Base-by-base conservation (phyloP, 2,113 vertebrate species). In the Myiozetetes cayanensis region DNA sequence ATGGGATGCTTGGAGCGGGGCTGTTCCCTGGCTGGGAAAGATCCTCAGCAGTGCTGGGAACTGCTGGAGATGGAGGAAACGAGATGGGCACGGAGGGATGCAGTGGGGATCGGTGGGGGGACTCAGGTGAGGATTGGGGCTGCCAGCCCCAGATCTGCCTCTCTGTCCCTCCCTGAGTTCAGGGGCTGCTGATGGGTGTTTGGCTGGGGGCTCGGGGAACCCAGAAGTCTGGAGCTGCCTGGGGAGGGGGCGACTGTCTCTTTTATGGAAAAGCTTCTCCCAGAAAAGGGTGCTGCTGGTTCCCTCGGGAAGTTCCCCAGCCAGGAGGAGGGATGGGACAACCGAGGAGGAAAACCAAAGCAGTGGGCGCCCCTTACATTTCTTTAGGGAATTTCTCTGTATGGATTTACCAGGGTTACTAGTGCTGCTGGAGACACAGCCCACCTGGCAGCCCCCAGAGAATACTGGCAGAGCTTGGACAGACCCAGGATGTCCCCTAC, bases 221-320 rank as follows among this genome's bases (percentile, higher is more conserved):
- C 61, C 73, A 9, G 19, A 33, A 17, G 31, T 53, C 22, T 94
- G 53, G 85, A 87, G 46, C 47, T 74, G 28, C 68, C 35, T 6
- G 14, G 65, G 46, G 47, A 90, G n/a, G 46, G 76, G 52, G 53
- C 0, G 0, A 44, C 53, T 86, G 50, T 44, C 21, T 44, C 22
- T 52, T 6, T 43, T 19, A 31, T 0, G 46, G 74, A 85, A 92
- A 80, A 90, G n/a, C 18, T 0, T 9, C 31, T 93, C 24, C 20
- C 0, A 5, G 47, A 62, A 65, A 80, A 58, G 65, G 49, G 78
- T 70, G 49, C 66, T 85, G 75, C 28, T 0, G 4, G 63, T 49
- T 94, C 56, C 70, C n/a, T 27, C 0, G 8, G 70, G 85, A 94
- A 94, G 95, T 97, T 93, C 65, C 50, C 55, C 71, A 73, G 59